Base-by-base conservation (phyloP, 2,888 invertebrate species). In the Cryptops parisi region DNA sequence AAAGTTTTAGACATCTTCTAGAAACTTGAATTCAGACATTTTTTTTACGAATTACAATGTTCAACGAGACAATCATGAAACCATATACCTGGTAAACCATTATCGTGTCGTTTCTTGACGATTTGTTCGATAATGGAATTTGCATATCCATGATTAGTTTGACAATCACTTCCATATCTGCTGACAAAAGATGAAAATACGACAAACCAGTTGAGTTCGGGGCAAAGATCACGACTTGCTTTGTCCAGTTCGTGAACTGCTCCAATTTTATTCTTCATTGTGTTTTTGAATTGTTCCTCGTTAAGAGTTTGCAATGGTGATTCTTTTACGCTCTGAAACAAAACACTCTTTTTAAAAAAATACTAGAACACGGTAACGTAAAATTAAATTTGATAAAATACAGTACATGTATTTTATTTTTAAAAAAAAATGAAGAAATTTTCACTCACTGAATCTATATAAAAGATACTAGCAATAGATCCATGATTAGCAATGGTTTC, bases 51-150 rank as follows among this genome's bases (percentile, higher is more conserved):
- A n/a, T n/a, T n/a, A n/a, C n/a, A n/a, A n/a, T n/a, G n/a, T n/a
- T n/a, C n/a, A n/a, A n/a, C n/a, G n/a, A n/a, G n/a, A n/a, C n/a
- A n/a, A n/a, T n/a, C n/a, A n/a, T n/a, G n/a, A n/a, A n/a, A n/a
- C n/a, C n/a, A n/a, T n/a, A n/a, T n/a, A 33, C 33, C 33, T 9
- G 6, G 33, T 33, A 33, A 76, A 44, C 91, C 90, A 63, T 80
- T 82, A 41, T 75, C 76, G 70, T 82, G 84, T 54, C 93, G 79
- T 55, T 76, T 78, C 73, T 93, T 96, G 68, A 85, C 85, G 58
- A 96, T 80, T 58, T 97, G 79, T 72, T 97, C 97, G 96, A 97
- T 96, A 43, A 84, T 84, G 0, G 94, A 93, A 74, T 98, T 98
- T 52, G 97, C 94, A 62, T 88, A 78, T 52, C 96, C 97, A 68